phyloP scores from a whole-genome alignment of 1,140 invertebrate genomes.

The Drosophila parabipectinata region DNA sequence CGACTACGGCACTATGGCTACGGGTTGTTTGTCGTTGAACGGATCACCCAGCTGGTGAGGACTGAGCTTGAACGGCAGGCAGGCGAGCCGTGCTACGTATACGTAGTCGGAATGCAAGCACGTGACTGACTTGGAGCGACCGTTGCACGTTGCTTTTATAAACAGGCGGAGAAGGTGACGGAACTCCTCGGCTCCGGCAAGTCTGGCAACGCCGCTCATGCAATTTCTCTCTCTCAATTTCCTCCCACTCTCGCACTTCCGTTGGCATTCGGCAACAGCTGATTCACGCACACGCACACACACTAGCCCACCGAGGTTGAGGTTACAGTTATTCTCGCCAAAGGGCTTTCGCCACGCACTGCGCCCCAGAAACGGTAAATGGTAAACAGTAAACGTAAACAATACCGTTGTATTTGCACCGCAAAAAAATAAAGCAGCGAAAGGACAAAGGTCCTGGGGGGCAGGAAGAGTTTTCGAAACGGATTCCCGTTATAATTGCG shows the following conservation, averaged over 20 bases:
- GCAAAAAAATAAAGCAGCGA: neutral
- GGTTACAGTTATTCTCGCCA: constrained; percentile 26
- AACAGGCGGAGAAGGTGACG: constrained; percentile 34
- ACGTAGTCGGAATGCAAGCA: constrained; percentile 67
- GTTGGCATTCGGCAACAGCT: constrained; percentile 59
- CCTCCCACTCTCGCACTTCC: constrained; percentile 1
- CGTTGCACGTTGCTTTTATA: constrained; percentile 74
- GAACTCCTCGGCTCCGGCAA: constrained; percentile 3
- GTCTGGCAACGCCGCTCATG: constrained; percentile 70
- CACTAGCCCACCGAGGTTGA: constrained; percentile 22
- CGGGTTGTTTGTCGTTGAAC: constrained; percentile 61
- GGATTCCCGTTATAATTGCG: neutral
- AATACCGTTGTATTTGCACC: neutral
- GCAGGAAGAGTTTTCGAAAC: neutral
- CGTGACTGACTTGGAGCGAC: constrained; percentile 72
- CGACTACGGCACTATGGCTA: constrained; percentile 29
- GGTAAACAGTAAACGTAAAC: constrained; percentile 3
- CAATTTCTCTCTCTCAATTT: constrained; percentile 36
- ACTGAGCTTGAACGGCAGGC: constrained; percentile 4
- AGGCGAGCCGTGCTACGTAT: constrained; percentile 52
- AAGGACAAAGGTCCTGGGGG: neutral
- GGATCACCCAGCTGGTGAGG: constrained; percentile 62
- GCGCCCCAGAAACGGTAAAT: neutral
- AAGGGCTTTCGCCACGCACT: neutral
- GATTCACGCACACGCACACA: constrained; percentile 25